Conservation (phyloP, 2,797 vertebrate species). For the Chiloscyllium punctatum region DNA sequence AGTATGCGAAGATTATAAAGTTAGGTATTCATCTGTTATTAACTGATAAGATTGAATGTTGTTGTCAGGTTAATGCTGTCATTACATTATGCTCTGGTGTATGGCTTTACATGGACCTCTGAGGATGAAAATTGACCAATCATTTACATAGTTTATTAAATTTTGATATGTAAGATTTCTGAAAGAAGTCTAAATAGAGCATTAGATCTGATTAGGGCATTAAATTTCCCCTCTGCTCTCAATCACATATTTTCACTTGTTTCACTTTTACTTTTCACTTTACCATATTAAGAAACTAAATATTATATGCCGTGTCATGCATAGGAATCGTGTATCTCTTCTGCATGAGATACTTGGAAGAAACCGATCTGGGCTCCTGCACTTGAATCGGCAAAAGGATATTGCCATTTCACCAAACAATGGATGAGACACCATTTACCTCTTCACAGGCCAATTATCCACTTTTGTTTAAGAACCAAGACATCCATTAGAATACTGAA, state of each 20-base stretch:
- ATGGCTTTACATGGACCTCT: conserved; percentile 44
- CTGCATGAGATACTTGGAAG: not conserved
- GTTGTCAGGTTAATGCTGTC: conserved; percentile 40
- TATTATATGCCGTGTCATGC: not conserved
- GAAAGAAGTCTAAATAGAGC: not conserved
- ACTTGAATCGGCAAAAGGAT: not conserved
- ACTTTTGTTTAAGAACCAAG: no score
- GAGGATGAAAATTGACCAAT: conserved; percentile 24
- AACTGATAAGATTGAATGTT: conserved; percentile 39
- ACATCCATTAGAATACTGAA: no score
- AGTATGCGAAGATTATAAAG: not conserved
- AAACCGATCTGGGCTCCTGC: not conserved
- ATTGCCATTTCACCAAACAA: no score
- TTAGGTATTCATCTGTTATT: conserved; percentile 40
- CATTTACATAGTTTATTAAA: conserved; percentile 42
- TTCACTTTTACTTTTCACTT: no score
- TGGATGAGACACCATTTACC: no score
- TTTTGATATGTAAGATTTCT: conserved; percentile 27
- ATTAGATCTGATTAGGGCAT: no score
- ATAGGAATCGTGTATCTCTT: not conserved
- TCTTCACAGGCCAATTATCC: no score
- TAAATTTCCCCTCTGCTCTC: no score
- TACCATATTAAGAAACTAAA: not conserved
- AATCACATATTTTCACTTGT: no score
- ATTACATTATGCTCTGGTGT: conserved; percentile 40